phyloP scores from a whole-genome alignment of 2,113 vertebrate genomes.

The Notothenia rossii region DNA sequence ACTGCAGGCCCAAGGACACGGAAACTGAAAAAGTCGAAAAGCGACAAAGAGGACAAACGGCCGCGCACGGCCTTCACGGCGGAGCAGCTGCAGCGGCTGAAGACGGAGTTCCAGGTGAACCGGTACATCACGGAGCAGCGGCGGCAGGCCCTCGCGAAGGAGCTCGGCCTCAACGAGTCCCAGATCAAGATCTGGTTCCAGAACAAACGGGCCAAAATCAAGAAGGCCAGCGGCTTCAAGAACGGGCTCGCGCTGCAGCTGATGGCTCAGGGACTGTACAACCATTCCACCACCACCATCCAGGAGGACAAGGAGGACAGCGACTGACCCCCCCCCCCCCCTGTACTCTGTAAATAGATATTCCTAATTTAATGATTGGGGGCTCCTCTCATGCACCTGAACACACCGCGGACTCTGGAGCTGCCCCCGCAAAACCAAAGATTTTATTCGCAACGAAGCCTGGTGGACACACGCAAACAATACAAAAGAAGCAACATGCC shows the following conservation, averaged over 20 bases:
- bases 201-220: constrained; percentile 92
- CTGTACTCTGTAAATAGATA: constrained; percentile 78
- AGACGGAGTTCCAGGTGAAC: constrained; percentile 89
- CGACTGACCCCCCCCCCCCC: constrained; percentile 79
- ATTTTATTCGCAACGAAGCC: constrained; percentile 83
- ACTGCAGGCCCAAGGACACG: constrained; percentile 93
- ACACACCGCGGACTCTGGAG: constrained; percentile 37
- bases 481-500: not conserved
- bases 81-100: constrained; percentile 90
- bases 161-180: constrained; percentile 90
- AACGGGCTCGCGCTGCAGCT: constrained; percentile 90
- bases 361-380: constrained; percentile 91
- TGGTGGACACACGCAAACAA: constrained; percentile 47
- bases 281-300: constrained; percentile 92
- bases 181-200: constrained; percentile 94
- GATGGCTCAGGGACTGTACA: constrained; percentile 92
- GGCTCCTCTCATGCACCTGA: constrained; percentile 29
- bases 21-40: constrained; percentile 93
- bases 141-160: constrained; percentile 87
- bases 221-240: constrained; percentile 89
- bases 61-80: constrained; percentile 91
- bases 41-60: constrained; percentile 89
- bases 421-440: constrained; percentile 93
- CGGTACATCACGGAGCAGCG: constrained; percentile 92
- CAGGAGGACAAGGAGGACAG: constrained; percentile 93